These are phyloP conservation scores for Poicephalus gulielmi DNA, from an alignment of 2,113 vertebrate genomes.

Conservation along the genomic window DNA sequence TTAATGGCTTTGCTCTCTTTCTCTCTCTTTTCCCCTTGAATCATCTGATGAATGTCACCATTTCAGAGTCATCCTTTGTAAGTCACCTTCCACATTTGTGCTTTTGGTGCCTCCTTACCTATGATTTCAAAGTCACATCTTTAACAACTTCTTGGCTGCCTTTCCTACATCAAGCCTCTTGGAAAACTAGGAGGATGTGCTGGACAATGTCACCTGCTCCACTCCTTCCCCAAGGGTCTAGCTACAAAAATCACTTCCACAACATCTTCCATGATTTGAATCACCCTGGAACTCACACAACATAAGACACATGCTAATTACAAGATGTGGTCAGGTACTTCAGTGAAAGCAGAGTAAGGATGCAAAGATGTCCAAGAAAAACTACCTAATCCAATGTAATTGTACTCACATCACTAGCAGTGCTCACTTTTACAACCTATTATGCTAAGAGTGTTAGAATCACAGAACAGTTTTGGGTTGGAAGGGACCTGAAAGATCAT, in stretches of 20 bases:
- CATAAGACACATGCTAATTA: rapidly evolving
- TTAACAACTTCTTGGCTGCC: neutral
- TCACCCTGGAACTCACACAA: neutral
- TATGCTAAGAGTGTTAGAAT: neutral
- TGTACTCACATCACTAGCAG: neutral
- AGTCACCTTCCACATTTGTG: neutral
- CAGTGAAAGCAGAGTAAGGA: neutral
- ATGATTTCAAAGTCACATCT: neutral
- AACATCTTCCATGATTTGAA: neutral
- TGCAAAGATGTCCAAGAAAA: neutral
- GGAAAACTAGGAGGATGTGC: neutral
- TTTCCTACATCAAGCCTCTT: neutral
- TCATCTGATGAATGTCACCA: neutral
- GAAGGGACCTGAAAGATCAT: neutral
- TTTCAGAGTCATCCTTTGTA: neutral
- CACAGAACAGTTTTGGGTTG: neutral
- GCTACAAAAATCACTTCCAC: neutral
- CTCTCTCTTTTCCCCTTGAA: neutral
- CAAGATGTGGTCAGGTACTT: neutral
- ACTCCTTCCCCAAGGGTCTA: neutral
- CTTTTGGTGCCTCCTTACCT: neutral
- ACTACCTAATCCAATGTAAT: neutral
- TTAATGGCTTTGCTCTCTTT: neutral
- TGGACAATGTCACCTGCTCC: neutral
- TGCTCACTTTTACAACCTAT: neutral